These are phyloP conservation scores for Dolichotis patagonum DNA, from an alignment of 2,113 vertebrate species.

Conservation along the genomic window DNA sequence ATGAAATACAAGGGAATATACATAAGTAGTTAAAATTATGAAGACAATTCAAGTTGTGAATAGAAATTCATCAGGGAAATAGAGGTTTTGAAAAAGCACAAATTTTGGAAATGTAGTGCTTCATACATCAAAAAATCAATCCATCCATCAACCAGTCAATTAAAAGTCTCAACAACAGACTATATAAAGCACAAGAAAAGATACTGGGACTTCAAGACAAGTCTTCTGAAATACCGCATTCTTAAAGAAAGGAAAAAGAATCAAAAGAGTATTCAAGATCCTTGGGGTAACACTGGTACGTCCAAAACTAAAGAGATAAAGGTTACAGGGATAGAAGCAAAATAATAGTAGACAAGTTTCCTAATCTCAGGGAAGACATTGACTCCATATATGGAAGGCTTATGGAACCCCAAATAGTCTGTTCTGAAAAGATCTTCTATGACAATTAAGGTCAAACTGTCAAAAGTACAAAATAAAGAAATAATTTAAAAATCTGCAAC, in stretches of 20 bases:
- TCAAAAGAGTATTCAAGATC: background rate
- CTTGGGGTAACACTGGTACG: background rate
- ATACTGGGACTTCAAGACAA: background rate
- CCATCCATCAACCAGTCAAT: background rate
- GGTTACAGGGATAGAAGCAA: background rate
- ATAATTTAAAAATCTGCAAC: background rate
- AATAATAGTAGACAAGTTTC: background rate
- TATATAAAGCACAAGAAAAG: background rate
- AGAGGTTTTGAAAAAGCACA: background rate
- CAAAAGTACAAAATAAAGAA: background rate
- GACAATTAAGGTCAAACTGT: background rate
- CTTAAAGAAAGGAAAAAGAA: background rate
- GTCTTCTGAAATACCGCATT: background rate
- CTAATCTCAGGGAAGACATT: background rate
- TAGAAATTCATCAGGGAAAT: background rate
- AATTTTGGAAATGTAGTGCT: background rate
- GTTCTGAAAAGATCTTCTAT: background rate
- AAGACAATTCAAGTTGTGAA: background rate
- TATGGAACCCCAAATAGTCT: background rate
- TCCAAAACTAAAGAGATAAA: background rate
- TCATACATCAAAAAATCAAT: background rate
- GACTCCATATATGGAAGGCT: background rate
- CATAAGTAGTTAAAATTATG: background rate
- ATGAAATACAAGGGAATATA: background rate
- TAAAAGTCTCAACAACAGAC: background rate